Evolutionary conservation across 1,140 invertebrate genomes (phyloP).

Genomic region (Antheraea pernyi): DNA sequence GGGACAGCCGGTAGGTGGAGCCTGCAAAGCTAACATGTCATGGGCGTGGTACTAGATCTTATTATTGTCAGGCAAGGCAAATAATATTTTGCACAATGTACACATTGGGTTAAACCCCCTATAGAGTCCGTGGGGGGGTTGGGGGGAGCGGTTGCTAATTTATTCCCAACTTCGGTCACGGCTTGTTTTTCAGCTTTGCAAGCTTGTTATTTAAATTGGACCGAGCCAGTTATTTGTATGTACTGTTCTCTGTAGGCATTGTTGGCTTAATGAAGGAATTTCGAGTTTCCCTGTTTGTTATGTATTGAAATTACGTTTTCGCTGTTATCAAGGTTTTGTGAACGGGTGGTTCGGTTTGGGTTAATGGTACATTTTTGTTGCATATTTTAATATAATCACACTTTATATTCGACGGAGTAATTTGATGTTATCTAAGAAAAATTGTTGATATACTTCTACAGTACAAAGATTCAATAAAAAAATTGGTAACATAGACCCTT

Average conservation of each 20-base stretch:
- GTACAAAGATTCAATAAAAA: no score
- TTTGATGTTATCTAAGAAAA: not conserved
- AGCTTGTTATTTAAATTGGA: conserved; percentile 78
- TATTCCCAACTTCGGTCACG: conserved; percentile 77
- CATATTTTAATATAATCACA: not conserved
- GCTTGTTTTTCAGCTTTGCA: conserved; percentile 78
- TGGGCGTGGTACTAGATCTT: conserved; percentile 73
- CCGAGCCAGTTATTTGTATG: conserved; percentile 73
- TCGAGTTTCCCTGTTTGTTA: conserved; percentile 39
- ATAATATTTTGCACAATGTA: conserved; percentile 79
- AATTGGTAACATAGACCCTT: no score
- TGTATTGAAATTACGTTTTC: conserved; percentile 14
- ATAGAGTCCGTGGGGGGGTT: conserved; percentile 55
- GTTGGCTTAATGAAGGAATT: conserved; percentile 72
- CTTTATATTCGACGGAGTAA: not conserved
- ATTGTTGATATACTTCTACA: no score
- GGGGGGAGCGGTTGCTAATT: conserved; percentile 72
- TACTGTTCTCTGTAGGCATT: conserved; percentile 56
- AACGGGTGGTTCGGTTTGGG: not conserved
- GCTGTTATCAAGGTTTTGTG: not conserved
- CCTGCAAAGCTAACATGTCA: conserved; percentile 73
- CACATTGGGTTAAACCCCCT: conserved; percentile 60
- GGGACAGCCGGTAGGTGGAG: conserved; percentile 48
- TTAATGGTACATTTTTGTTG: not conserved
- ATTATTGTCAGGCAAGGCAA: conserved; percentile 77